Evolutionary conservation across 2,113 vertebrate genomes (phyloP).

Genomic region (Zosterops japonicus): DNA sequence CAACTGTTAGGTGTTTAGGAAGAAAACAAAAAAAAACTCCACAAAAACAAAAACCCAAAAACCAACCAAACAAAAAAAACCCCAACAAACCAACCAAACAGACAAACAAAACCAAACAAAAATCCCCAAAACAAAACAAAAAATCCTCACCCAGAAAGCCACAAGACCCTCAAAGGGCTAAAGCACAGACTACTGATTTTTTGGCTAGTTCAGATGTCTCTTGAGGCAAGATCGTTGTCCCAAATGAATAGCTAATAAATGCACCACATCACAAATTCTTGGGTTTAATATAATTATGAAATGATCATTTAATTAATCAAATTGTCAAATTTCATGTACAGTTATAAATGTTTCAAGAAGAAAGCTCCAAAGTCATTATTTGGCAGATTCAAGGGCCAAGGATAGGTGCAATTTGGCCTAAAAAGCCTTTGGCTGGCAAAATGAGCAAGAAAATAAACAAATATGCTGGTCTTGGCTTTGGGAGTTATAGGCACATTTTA

Average conservation of each 20-base stretch:
- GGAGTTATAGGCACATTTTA: conserved; percentile 42
- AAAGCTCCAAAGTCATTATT: background rate
- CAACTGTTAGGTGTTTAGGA: background rate
- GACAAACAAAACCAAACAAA: background rate
- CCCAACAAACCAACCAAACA: too few species aligned
- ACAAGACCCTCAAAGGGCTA: background rate
- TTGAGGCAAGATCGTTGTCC: background rate
- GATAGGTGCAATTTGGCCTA: background rate
- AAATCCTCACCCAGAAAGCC: background rate
- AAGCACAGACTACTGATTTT: background rate
- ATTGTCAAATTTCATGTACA: background rate
- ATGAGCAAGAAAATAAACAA: conserved; percentile 31
- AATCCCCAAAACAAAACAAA: too few species aligned
- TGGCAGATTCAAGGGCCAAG: background rate
- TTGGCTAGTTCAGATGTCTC: background rate
- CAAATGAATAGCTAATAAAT: background rate
- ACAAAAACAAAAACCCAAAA: too few species aligned
- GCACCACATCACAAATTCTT: background rate
- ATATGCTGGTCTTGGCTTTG: conserved; percentile 27
- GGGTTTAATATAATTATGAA: background rate
- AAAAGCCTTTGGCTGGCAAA: background rate
- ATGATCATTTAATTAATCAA: background rate
- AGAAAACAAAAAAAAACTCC: background rate
- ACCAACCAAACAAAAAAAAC: too few species aligned
- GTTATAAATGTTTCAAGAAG: background rate